Percentiles rank a stretch among this genome's conserved stretches.
Evolutionary conservation across 2,888 invertebrate species (phyloP).

Genomic region (Drosophila pegasa): DNA sequence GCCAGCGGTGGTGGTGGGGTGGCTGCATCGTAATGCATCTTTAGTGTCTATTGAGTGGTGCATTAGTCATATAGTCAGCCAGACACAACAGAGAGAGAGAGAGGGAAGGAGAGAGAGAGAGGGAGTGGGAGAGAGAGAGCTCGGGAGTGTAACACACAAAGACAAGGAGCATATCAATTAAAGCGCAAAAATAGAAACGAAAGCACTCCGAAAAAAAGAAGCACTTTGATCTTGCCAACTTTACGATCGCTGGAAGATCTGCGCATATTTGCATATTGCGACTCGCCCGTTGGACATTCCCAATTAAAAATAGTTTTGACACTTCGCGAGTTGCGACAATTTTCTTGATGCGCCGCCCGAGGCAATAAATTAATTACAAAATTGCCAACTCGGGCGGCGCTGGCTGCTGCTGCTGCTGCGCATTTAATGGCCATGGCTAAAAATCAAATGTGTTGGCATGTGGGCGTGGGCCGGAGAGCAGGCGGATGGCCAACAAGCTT

Average conservation of each 20-base stretch:
- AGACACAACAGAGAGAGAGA: conserved; percentile 36
- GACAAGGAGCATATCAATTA: conserved; percentile 63
- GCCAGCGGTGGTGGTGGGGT: conserved; percentile 7
- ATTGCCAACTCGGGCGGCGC: conserved; percentile 49
- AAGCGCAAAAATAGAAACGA: conserved; percentile 66
- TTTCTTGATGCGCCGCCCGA: conserved; percentile 59
- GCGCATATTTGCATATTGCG: conserved; percentile 8
- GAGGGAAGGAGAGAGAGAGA: neutral
- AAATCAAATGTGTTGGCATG: conserved; percentile 55
- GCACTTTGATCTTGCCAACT: conserved; percentile 62
- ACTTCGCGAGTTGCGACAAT: conserved; percentile 70
- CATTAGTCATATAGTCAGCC: conserved; percentile 72
- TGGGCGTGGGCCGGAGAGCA: conserved; percentile 45
- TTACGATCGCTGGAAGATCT: conserved; percentile 54
- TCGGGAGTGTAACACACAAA: neutral
- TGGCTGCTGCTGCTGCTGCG: conserved; percentile 16
- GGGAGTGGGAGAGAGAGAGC: neutral
- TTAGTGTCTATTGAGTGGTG: conserved; percentile 80
- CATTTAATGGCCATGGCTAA: conserved; percentile 67
- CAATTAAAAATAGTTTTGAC: conserved; percentile 80
- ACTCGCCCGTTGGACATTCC: conserved; percentile 52
- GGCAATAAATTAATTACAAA: conserved; percentile 80
- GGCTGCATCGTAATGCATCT: conserved; percentile 73
- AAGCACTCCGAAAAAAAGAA: conserved; percentile 62
- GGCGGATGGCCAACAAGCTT: conserved; percentile 23